These are phyloP conservation scores for Brachypterus glaber DNA, from an alignment of 2,888 invertebrate genomes.

Conservation along the genomic window DNA sequence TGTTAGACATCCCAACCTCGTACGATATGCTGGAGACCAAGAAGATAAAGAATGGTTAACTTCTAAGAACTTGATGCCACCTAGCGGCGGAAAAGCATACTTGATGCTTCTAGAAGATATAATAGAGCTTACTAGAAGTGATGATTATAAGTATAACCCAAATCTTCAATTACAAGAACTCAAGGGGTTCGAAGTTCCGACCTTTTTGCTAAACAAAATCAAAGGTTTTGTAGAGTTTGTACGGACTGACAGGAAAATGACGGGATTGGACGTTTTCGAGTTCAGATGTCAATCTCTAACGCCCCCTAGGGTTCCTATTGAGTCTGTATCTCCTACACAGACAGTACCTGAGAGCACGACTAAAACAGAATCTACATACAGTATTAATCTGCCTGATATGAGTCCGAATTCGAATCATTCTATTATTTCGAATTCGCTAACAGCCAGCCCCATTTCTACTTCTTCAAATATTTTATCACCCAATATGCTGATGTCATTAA, in stretches of 20 bases:
- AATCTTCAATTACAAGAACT: conserved; percentile 57
- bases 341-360: conserved; percentile 25
- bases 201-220: conserved; percentile 66
- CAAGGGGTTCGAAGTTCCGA: conserved; percentile 65
- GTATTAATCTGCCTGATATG: conserved; percentile 39
- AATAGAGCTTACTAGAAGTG: conserved; percentile 60
- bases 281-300: conserved; percentile 35
- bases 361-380: conserved; percentile 28
- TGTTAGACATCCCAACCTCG: conserved; percentile 65
- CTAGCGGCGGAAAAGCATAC: conserved; percentile 70
- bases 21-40: conserved; percentile 67
- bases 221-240: conserved; percentile 51
- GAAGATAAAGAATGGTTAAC: conserved; percentile 76
- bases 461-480: conserved; percentile 31
- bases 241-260: conserved; percentile 34
- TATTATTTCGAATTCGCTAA: conserved; percentile 33
- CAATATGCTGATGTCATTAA: conserved; percentile 19
- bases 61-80: conserved; percentile 64
- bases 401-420: conserved; percentile 39
- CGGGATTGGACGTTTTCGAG: conserved; percentile 29
- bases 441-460: conserved; percentile 30
- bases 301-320: conserved; percentile 34
- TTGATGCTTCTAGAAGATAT: conserved; percentile 72
- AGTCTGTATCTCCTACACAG: conserved; percentile 37
- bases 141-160: conserved; percentile 60